Conservation (phyloP, 2,113 vertebrate species). For the Mus musculus region DNA sequence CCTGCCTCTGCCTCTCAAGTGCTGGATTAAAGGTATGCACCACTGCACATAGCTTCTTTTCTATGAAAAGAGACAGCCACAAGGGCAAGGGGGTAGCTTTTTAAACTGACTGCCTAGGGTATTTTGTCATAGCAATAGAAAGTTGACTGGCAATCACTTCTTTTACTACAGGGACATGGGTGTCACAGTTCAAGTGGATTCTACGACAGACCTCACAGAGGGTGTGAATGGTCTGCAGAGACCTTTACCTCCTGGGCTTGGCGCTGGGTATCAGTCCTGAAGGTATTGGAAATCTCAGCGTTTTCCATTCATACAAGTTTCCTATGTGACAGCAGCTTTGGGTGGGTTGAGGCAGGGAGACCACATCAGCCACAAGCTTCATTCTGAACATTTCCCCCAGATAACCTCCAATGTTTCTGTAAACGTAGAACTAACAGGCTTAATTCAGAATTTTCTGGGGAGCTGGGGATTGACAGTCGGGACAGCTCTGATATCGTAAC, state of each 20-base stretch:
- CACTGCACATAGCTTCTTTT: neutral
- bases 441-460: constrained; percentile 61
- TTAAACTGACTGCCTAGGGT: neutral
- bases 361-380: neutral
- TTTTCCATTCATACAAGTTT: constrained; percentile 65
- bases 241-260: neutral
- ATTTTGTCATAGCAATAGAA: neutral
- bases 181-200: neutral
- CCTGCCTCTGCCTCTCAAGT: neutral
- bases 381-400: constrained; percentile 58
- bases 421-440: constrained; percentile 51
- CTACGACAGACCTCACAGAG: neutral
- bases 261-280: too few relatives aligned
- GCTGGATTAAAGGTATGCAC: neutral
- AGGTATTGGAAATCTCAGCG: neutral
- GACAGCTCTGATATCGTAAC: neutral
- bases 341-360: neutral
- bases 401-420: constrained; percentile 57
- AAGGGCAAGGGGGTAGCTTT: neutral
- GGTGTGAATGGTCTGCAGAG: accelerated
- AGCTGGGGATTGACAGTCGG: constrained; percentile 56
- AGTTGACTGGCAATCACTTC: neutral
- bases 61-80: too few relatives aligned
- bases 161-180: too few relatives aligned
- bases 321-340: neutral